Percentiles rank a stretch among this genome's conserved stretches.
phyloP scores from a whole-genome alignment of 1,140 invertebrate species.

The Leptoteleia sp. region DNA sequence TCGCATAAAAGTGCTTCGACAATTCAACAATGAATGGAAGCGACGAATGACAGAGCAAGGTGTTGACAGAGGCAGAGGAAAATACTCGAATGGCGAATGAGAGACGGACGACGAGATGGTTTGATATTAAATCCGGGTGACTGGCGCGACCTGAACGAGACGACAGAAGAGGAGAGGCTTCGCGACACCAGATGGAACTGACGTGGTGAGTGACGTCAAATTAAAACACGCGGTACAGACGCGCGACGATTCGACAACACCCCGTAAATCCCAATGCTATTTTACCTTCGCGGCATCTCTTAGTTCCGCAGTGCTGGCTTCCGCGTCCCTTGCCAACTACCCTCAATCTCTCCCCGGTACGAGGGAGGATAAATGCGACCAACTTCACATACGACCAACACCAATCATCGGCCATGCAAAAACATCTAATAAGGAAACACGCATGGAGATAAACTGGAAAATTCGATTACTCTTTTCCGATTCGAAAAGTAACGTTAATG shows the following conservation, averaged over 20 bases:
- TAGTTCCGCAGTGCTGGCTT: conserved; percentile 32
- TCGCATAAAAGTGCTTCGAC: conserved; percentile 15
- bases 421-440: conserved; percentile 16
- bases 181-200: conserved; percentile 79
- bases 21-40: conserved; percentile 39
- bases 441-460: conserved; percentile 9
- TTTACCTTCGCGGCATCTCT: conserved; percentile 46
- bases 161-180: conserved; percentile 72
- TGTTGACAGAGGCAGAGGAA: conserved; percentile 27
- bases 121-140: conserved; percentile 79
- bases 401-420: not conserved
- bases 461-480: too few relatives aligned
- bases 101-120: conserved; percentile 68
- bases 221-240: conserved; percentile 78
- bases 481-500: too few relatives aligned
- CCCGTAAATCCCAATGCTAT: conserved; percentile 66
- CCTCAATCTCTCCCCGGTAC: conserved; percentile 6
- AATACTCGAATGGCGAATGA: conserved; percentile 35
- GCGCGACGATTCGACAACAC: conserved; percentile 77
- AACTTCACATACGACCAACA: conserved; percentile 27
- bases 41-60: conserved; percentile 45
- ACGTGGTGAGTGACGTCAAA: conserved; percentile 79
- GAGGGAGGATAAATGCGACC: conserved; percentile 25
- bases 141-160: conserved; percentile 75
- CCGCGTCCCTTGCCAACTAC: conserved; percentile 15